These are phyloP conservation scores for Leucophenga varia DNA, from an alignment of 1,140 invertebrate genomes.

Conservation along the genomic window DNA sequence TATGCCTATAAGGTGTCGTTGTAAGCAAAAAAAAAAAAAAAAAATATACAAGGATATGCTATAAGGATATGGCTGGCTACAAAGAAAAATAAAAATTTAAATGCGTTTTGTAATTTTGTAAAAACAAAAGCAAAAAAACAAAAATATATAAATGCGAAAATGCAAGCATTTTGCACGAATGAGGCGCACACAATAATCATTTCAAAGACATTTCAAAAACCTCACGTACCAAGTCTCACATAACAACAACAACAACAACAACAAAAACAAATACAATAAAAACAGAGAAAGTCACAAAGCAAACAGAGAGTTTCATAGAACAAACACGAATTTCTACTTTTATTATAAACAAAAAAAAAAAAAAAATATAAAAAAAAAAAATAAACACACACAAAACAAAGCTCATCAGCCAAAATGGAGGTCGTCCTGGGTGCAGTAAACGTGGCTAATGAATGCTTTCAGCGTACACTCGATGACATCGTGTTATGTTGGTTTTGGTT, in stretches of 20 bases:
- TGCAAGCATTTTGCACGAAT: no score
- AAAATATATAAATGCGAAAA: no score
- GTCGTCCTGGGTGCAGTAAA: slow-evolving; percentile 52
- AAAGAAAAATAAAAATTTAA: no score
- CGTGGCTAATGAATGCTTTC: slow-evolving; percentile 54
- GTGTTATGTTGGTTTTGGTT: no score
- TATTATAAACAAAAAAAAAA: neutral
- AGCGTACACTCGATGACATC: no score
- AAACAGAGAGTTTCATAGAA: no score
- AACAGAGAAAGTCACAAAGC: slow-evolving; percentile 6
- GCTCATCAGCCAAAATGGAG: slow-evolving; percentile 50
- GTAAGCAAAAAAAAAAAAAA: neutral
- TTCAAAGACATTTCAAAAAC: no score
- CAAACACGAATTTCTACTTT: neutral
- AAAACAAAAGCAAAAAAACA: no score
- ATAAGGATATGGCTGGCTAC: no score
- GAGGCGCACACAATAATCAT: no score
- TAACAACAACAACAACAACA: slow-evolving; percentile 28
- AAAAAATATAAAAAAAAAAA: slow-evolving; percentile 6
- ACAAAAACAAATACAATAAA: slow-evolving; percentile 47
- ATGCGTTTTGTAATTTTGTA: no score
- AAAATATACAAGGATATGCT: slow-evolving; percentile 24
- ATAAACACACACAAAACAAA: slow-evolving; percentile 26
- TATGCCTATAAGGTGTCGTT: slow-evolving; percentile 13
- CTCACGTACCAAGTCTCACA: slow-evolving; percentile 6